These are phyloP conservation scores for Ceramica pisi DNA, from an alignment of 2,888 invertebrate genomes.

Conservation along the genomic window DNA sequence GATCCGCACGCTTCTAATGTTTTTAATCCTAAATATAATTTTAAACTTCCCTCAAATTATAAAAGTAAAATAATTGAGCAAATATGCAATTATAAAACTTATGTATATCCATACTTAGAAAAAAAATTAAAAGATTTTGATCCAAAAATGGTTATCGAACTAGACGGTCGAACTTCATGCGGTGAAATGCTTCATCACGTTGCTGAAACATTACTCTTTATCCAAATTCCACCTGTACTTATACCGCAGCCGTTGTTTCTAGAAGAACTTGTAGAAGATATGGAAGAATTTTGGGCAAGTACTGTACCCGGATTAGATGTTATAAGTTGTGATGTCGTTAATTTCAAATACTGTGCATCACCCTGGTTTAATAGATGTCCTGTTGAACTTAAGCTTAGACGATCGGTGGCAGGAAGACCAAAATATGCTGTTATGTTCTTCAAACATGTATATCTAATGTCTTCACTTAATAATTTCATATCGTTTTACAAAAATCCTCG, in stretches of 20 bases:
- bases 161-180: slow-evolving; percentile 90
- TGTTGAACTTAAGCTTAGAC: slow-evolving; percentile 91
- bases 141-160: slow-evolving; percentile 89
- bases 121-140: slow-evolving; percentile 88
- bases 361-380: slow-evolving; percentile 92
- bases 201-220: slow-evolving; percentile 80
- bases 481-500: slow-evolving; percentile 92
- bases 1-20: slow-evolving; percentile 70
- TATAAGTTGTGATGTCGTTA: slow-evolving; percentile 73
- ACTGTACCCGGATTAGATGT: slow-evolving; percentile 75
- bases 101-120: slow-evolving; percentile 86
- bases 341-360: slow-evolving; percentile 85
- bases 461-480: slow-evolving; percentile 87
- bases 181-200: slow-evolving; percentile 88
- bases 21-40: slow-evolving; percentile 85
- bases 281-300: slow-evolving; percentile 84
- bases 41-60: slow-evolving; percentile 87
- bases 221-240: slow-evolving; percentile 78
- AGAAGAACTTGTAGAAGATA: slow-evolving; percentile 80
- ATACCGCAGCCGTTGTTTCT: slow-evolving; percentile 84
- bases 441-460: slow-evolving; percentile 91
- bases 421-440: slow-evolving; percentile 91
- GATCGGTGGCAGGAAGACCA: slow-evolving; percentile 85
- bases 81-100: slow-evolving; percentile 87
- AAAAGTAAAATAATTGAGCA: slow-evolving; percentile 83